These are phyloP conservation scores for Siniperca obscura DNA, from an alignment of 2,797 vertebrate species.

Conservation along the genomic window DNA sequence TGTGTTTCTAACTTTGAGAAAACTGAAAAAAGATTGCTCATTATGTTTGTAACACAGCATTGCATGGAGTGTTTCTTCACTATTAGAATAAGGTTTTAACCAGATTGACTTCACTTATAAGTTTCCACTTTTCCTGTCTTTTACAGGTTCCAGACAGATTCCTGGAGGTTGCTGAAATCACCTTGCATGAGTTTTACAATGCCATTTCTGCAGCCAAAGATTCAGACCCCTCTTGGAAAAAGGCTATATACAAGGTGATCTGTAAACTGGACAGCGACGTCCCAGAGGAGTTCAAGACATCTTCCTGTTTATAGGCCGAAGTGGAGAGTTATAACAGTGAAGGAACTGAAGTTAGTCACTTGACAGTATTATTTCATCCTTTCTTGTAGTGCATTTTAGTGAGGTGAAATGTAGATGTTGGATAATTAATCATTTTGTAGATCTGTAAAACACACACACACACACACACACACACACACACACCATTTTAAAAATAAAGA, in stretches of 20 bases:
- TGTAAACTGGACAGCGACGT: constrained; percentile 96
- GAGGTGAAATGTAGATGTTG: constrained; percentile 71
- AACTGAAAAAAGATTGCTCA: constrained; percentile 44
- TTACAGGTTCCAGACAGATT: constrained; percentile 93
- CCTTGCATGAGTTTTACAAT: constrained; percentile 94
- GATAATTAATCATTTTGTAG: constrained; percentile 60
- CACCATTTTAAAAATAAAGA: constrained; percentile 29
- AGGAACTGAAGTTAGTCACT: constrained; percentile 39
- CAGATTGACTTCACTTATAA: constrained; percentile 15
- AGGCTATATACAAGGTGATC: constrained; percentile 99
- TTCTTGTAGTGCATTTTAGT: constrained; percentile 77
- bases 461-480: constrained; percentile 21
- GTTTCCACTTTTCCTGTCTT: constrained; percentile 23
- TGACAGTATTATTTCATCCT: constrained; percentile 55
- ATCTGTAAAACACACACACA: constrained; percentile 52
- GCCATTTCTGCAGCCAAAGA: constrained; percentile 92
- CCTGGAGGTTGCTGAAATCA: constrained; percentile 93
- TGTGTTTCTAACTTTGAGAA: constrained; percentile 53
- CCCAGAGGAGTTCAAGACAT: constrained; percentile 92
- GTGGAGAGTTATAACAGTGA: constrained; percentile 9
- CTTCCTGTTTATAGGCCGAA: constrained; percentile 85
- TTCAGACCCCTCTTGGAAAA: constrained; percentile 97
- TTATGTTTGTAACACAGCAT: constrained; percentile 10
- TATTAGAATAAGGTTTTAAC: constrained; percentile 23
- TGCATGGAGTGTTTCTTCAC: background rate